These are phyloP conservation scores for Mystacides longicornis DNA, from an alignment of 2,888 invertebrate genomes.

Conservation along the genomic window DNA sequence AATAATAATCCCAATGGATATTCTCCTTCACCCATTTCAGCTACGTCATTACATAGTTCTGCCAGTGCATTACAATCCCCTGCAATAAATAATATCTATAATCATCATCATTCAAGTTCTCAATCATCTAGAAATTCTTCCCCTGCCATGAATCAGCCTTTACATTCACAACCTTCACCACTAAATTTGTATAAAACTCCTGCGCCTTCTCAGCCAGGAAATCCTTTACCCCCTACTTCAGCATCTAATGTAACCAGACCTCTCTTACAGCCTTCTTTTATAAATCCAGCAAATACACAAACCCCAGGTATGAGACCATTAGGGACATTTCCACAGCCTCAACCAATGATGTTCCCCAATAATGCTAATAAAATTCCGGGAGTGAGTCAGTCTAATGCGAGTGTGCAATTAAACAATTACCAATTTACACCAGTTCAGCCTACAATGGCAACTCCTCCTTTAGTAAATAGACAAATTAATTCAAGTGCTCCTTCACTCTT, in stretches of 20 bases:
- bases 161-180: conserved; percentile 9
- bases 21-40: conserved; percentile 14
- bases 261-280: conserved; percentile 4
- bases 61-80: conserved; percentile 11
- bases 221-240: neutral
- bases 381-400: neutral
- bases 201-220: conserved; percentile 3
- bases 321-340: neutral
- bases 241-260: neutral
- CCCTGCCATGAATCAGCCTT: conserved; percentile 29
- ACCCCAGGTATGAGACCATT: conserved; percentile 3
- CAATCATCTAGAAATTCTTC: conserved; percentile 37
- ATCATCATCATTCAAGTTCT: conserved; percentile 28
- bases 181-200: conserved; percentile 8
- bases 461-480: conserved; percentile 37
- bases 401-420: neutral
- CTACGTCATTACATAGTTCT: conserved; percentile 12
- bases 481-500: conserved; percentile 42
- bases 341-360: neutral
- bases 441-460: conserved; percentile 2
- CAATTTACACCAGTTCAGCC: conserved; percentile 6
- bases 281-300: neutral
- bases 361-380: conserved; percentile 8
- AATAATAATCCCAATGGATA: conserved; percentile 19
- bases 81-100: conserved; percentile 14